Base-by-base conservation (phyloP, 2,888 invertebrate species). In the Hydraecia micacea region DNA sequence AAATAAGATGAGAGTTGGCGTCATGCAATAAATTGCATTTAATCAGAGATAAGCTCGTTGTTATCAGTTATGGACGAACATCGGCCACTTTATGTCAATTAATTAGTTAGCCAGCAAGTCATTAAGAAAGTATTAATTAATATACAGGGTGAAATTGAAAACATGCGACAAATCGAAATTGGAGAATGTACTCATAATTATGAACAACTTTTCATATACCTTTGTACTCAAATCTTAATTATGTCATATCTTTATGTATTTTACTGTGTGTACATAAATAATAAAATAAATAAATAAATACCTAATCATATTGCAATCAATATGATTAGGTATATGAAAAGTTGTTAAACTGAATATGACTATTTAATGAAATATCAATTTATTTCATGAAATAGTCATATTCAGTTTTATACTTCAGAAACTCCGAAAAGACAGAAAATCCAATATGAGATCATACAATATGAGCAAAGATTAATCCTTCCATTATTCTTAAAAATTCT, bases 401-500 rank as follows among this genome's bases (percentile, higher is more conserved):
- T 42, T 32, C 5, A 4, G 39, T 55, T 67, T 75, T 8, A n/a
- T n/a, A n/a, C n/a, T n/a, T n/a, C n/a, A n/a, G n/a, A n/a, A 36
- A 32, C n/a, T 52, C 36, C 1, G 28, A 63, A 49, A 28, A 67
- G 0, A 25, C n/a, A 49, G 18, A 74, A 69, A 73, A 60, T 67
- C 25, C 15, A 63, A 80, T 80, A 62, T 15, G 32, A 62, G 32
- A 62, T 65, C 36, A 18, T 63, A 52, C n/a, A 73, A 65, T 36
- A 80, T 60, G 13, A 62, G 25, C 25, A 71, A 81, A 79, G 74
- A 75, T 72, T 70, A 75, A 75, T 42, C 32, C 49, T 62, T 36
- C 25, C 46, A 65, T 79, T 73, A 75, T 79, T 68, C 79, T 84
- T 79, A 25, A 49, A 71, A 75, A 68, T 81, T 68, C 77, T 81